Percentiles rank a stretch among this genome's conserved stretches.
phyloP scores from a whole-genome alignment of 2,888 invertebrate species.

The Apodemia hepburni region DNA sequence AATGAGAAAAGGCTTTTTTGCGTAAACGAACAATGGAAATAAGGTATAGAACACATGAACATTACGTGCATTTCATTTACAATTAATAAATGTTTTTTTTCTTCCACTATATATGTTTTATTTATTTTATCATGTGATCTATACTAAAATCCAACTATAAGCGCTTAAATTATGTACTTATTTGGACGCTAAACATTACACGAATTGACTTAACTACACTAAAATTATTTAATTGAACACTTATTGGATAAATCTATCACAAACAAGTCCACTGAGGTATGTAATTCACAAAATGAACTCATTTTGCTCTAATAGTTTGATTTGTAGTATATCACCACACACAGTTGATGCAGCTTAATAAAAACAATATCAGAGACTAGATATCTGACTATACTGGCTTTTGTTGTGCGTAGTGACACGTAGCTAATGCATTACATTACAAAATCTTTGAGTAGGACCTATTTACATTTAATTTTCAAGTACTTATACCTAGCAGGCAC shows the following conservation, averaged over 20 bases:
- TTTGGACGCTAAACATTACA: constrained; percentile 67
- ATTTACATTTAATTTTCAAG: constrained; percentile 26
- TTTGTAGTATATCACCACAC: constrained; percentile 20
- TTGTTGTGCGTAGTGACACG: constrained; percentile 44
- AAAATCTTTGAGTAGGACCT: constrained; percentile 37
- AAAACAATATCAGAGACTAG: constrained; percentile 70
- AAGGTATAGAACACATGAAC: constrained; percentile 9
- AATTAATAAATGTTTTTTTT: background rate
- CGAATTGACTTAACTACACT: constrained; percentile 62
- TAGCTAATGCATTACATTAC: constrained; percentile 20
- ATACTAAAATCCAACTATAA: constrained; percentile 16
- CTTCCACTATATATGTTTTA: background rate
- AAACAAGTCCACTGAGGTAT: constrained; percentile 72
- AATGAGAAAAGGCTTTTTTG: background rate
- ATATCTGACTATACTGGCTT: constrained; percentile 69
- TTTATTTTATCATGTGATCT: background rate
- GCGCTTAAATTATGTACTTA: constrained; percentile 34
- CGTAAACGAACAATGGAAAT: constrained; percentile 7
- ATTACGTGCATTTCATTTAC: background rate
- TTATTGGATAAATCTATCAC: constrained; percentile 78
- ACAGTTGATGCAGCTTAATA: constrained; percentile 45
- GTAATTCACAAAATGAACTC: constrained; percentile 62
- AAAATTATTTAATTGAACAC: constrained; percentile 73
- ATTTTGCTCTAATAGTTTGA: constrained; percentile 45
- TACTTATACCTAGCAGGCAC: constrained; percentile 20